A percentile compares a stretch with the other conserved stretches of the same genome.
These are phyloP conservation scores for Cantharis rufa DNA, from an alignment of 2,888 invertebrate genomes.

Conservation along the genomic window DNA sequence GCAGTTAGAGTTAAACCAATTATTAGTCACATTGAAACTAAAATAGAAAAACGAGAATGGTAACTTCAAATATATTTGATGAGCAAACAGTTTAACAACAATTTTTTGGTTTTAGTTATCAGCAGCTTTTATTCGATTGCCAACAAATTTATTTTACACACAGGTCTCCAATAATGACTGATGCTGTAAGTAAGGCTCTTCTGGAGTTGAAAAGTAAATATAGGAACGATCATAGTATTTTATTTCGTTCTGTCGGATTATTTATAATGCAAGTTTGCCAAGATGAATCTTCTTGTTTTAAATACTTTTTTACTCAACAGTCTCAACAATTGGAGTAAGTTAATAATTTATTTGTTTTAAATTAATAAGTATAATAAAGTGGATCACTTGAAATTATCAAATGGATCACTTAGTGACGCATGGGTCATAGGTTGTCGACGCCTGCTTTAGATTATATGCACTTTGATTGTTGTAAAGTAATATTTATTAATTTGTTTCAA, in stretches of 20 bases:
- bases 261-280: conserved; percentile 91
- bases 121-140: conserved; percentile 74
- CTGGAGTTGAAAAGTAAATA: conserved; percentile 66
- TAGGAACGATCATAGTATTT: conserved; percentile 78
- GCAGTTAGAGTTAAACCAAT: conserved; percentile 82
- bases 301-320: conserved; percentile 81
- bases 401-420: too few species aligned
- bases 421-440: too few species aligned
- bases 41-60: conserved; percentile 74
- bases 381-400: too few species aligned
- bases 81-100: not conserved
- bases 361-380: too few species aligned
- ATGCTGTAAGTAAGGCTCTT: conserved; percentile 72
- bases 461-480: too few species aligned
- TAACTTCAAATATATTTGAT: conserved; percentile 55
- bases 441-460: too few species aligned
- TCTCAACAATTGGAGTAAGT: conserved; percentile 69
- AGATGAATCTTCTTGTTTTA: conserved; percentile 90
- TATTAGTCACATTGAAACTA: conserved; percentile 79
- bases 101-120: conserved; percentile 60
- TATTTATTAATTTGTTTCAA: too few species aligned
- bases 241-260: conserved; percentile 85
- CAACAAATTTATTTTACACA: conserved; percentile 82
- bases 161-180: conserved; percentile 67
- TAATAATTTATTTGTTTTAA: not conserved